A percentile compares a stretch with the other conserved stretches of the same genome.
Evolutionary conservation across 1,140 invertebrate species (phyloP).

Genomic region (Brachionus plicatilis): DNA sequence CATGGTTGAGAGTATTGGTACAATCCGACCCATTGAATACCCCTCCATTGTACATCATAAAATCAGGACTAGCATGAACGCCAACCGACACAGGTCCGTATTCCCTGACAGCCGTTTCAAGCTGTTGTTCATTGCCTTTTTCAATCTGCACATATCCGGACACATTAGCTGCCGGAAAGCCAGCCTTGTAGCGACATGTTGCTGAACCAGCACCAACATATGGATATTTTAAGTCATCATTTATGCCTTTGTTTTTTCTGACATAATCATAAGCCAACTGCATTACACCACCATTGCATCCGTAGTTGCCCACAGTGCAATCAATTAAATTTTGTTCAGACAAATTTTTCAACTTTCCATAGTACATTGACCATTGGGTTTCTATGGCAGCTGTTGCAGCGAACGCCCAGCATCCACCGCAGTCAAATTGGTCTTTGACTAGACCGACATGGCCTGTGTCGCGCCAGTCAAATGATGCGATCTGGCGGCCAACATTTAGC

Average conservation of each 20-base stretch:
- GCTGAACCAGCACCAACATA: not conserved
- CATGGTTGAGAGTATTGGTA: constrained; percentile 20
- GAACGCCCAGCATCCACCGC: constrained; percentile 54
- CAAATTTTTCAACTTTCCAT: not conserved
- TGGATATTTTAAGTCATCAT: not conserved
- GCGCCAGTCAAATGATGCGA: constrained; percentile 68
- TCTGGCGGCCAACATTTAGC: not conserved
- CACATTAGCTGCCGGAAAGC: not conserved
- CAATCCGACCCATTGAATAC: not conserved
- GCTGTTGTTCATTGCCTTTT: not conserved
- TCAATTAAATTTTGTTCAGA: constrained; percentile 39
- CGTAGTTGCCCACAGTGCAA: not conserved
- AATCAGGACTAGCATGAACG: not conserved
- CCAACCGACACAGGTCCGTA: not conserved
- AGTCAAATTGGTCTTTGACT: constrained; percentile 57
- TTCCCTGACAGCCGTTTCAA: not conserved
- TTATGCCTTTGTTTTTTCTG: constrained; percentile 60
- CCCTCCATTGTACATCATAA: constrained; percentile 6
- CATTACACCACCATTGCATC: constrained; percentile 35
- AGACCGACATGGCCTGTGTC: constrained; percentile 73
- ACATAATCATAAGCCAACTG: constrained; percentile 51
- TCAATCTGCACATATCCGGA: not conserved
- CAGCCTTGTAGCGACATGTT: not conserved
- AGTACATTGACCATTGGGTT: not conserved
- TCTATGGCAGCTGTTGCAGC: constrained; percentile 42